phyloP scores from a whole-genome alignment of 2,113 vertebrate genomes.

The Astur gentilis region DNA sequence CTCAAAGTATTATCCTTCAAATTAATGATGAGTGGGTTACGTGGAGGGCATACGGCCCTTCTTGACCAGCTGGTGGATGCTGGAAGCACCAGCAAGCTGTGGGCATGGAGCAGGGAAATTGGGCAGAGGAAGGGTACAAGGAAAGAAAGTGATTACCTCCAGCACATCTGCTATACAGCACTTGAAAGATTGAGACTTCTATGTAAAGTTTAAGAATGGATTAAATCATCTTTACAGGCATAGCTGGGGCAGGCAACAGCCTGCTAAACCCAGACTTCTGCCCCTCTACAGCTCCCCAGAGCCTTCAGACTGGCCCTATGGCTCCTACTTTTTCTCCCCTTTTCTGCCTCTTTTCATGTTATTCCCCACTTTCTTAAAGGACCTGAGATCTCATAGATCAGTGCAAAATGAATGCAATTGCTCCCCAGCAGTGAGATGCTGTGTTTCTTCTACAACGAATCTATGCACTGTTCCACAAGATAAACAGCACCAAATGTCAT shows the following conservation, averaged over 20 bases:
- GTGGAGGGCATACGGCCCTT: background rate
- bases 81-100: background rate
- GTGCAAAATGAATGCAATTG: conserved; percentile 24
- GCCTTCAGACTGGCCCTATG: background rate
- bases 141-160: background rate
- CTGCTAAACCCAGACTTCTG: background rate
- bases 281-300: background rate
- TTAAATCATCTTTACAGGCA: background rate
- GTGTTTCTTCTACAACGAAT: background rate
- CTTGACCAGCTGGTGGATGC: background rate
- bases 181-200: background rate
- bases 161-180: background rate
- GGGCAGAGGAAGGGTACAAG: background rate
- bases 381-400: conserved; percentile 36
- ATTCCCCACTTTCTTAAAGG: conserved; percentile 12
- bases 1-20: background rate
- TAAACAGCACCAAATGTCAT: conserved; percentile 63
- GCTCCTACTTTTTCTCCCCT: background rate
- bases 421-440: conserved; percentile 20
- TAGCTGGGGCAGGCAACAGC: background rate
- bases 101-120: background rate
- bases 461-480: conserved; percentile 32
- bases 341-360: conserved; percentile 1
- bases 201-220: background rate
- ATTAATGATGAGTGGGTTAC: background rate